Percentiles rank a stretch among this genome's conserved stretches.
phyloP scores from a whole-genome alignment of 2,888 invertebrate species.

The Smittia aterrima region DNA sequence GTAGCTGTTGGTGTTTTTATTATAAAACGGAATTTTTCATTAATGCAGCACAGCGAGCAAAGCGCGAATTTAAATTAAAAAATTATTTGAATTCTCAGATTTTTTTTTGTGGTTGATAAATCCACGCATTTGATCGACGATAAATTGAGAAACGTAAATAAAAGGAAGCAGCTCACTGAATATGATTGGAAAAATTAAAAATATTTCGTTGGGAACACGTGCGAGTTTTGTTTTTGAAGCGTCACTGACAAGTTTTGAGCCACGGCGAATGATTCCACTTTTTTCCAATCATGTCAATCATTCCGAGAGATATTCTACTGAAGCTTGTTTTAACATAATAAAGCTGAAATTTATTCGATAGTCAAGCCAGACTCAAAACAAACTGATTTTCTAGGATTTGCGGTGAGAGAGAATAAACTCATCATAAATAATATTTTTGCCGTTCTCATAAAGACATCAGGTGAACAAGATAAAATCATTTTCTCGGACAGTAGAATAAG shows the following conservation, averaged over 20 bases:
- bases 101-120: background rate
- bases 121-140: background rate
- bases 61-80: constrained; percentile 22
- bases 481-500: background rate
- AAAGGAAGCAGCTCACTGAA: background rate
- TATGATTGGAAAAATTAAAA: background rate
- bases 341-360: no score
- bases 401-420: background rate
- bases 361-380: background rate
- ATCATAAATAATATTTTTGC: background rate
- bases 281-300: background rate
- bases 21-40: constrained; percentile 7
- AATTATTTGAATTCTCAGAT: background rate
- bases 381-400: background rate
- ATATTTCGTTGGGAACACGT: background rate
- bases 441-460: constrained; percentile 15
- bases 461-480: constrained; percentile 16
- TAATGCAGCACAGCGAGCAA: background rate
- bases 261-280: no score
- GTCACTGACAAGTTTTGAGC: no score
- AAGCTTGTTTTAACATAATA: no score
- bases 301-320: background rate
- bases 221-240: no score
- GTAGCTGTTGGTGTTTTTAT: background rate
- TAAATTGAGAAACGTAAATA: background rate